Conservation (phyloP, 2,888 invertebrate species). For the Leptinotarsa haldemani region DNA sequence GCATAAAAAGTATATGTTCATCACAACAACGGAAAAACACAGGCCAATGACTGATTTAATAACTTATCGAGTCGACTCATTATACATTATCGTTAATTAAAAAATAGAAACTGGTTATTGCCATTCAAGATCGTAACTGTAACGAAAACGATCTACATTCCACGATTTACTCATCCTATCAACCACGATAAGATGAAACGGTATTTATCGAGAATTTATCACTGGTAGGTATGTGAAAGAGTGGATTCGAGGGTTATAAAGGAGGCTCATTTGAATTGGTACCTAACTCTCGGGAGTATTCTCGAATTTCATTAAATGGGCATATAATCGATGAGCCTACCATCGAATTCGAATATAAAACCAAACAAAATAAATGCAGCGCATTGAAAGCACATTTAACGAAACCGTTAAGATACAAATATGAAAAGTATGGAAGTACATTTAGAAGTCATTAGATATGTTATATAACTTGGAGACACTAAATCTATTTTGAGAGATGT, state of each 20-base stretch:
- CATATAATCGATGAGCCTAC: no score
- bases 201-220: background rate
- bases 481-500: no score
- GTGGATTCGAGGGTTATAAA: background rate
- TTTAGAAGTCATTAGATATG: no score
- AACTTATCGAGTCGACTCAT: conserved; percentile 2
- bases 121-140: background rate
- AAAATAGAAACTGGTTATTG: background rate
- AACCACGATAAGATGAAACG: background rate
- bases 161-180: background rate
- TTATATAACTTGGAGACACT: no score
- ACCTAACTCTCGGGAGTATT: no score
- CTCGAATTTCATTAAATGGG: no score
- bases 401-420: no score
- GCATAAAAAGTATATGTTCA: background rate
- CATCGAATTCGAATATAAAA: no score
- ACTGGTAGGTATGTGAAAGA: background rate
- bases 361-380: no score
- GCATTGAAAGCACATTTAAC: no score
- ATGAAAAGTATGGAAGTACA: no score
- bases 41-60: conserved; percentile 6
- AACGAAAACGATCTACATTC: conserved; percentile 3
- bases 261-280: background rate
- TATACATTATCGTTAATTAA: background rate
- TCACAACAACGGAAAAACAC: conserved; percentile 2